Conservation (phyloP, 2,888 invertebrate genomes). For the Crioceris asparagi region DNA sequence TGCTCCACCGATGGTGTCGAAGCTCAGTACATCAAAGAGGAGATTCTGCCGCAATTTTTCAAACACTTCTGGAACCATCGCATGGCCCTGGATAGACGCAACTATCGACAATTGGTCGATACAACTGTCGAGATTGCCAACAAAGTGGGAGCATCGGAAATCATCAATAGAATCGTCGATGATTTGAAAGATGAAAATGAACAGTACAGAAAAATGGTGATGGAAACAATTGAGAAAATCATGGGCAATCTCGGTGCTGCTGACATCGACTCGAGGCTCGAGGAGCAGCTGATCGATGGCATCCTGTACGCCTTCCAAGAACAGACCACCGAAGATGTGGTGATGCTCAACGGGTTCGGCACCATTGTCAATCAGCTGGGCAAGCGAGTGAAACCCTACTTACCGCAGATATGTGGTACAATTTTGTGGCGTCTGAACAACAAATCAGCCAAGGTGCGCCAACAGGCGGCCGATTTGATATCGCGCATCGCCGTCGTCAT, state of each 20-base stretch:
- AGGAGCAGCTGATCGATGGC: conserved; percentile 98
- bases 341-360: conserved; percentile 99
- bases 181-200: conserved; percentile 99
- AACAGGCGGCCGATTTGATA: conserved; percentile 98
- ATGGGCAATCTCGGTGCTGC: conserved; percentile 96
- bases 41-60: conserved; percentile 96
- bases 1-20: conserved; percentile 99
- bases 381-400: conserved; percentile 94
- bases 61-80: conserved; percentile 99
- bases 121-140: conserved; percentile 99
- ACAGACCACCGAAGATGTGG: conserved; percentile 99
- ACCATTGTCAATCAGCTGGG: conserved; percentile 97
- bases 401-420: conserved; percentile 99
- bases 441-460: conserved; percentile 97
- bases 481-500: conserved; percentile 97
- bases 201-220: conserved; percentile 99
- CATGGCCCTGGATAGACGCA: conserved; percentile 96
- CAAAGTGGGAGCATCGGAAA: conserved; percentile 99
- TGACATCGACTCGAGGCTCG: conserved; percentile 94
- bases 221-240: conserved; percentile 99
- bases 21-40: conserved; percentile 97
- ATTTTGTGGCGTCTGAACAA: conserved; percentile 99
- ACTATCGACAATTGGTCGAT: conserved; percentile 96
- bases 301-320: conserved; percentile 99
- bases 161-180: conserved; percentile 96